phyloP scores from a whole-genome alignment of 2,797 vertebrate genomes.

The Argentina silus region DNA sequence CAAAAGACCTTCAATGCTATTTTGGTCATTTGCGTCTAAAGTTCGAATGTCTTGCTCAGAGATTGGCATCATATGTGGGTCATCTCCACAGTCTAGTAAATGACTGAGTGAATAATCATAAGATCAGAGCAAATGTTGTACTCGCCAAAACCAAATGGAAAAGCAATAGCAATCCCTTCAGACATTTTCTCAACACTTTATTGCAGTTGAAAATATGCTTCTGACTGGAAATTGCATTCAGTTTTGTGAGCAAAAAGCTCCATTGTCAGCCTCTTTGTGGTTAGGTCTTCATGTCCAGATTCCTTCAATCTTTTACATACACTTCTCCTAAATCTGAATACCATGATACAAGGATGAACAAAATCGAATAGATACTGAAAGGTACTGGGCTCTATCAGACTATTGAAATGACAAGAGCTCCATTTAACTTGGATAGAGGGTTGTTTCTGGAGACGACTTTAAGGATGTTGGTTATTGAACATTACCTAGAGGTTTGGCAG shows the following conservation, averaged over 20 bases:
- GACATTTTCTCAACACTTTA: constrained; percentile 51
- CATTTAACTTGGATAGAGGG: neutral
- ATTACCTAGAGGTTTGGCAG: neutral
- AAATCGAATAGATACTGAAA: neutral
- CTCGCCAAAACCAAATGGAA: constrained; percentile 44
- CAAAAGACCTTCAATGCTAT: neutral
- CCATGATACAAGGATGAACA: neutral
- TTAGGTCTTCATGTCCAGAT: constrained; percentile 6
- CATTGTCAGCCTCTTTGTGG: constrained; percentile 6
- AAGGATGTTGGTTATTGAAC: neutral
- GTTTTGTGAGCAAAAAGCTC: neutral
- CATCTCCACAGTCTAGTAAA: constrained; percentile 43
- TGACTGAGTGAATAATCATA: constrained; percentile 35
- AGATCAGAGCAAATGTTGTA: constrained; percentile 31
- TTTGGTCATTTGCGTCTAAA: neutral
- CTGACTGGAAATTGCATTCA: constrained; percentile 24
- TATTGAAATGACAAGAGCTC: neutral
- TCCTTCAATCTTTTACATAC: constrained; percentile 11
- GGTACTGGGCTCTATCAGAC: neutral
- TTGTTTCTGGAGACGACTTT: no score
- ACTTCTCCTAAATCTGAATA: neutral
- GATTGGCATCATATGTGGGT: constrained; percentile 25
- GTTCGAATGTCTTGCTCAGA: constrained; percentile 10
- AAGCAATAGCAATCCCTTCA: constrained; percentile 33
- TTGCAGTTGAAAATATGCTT: constrained; percentile 34